A percentile compares a stretch with the other conserved stretches of the same genome.
phyloP scores from a whole-genome alignment of 2,888 invertebrate species.

The Subacronicta megacephala region DNA sequence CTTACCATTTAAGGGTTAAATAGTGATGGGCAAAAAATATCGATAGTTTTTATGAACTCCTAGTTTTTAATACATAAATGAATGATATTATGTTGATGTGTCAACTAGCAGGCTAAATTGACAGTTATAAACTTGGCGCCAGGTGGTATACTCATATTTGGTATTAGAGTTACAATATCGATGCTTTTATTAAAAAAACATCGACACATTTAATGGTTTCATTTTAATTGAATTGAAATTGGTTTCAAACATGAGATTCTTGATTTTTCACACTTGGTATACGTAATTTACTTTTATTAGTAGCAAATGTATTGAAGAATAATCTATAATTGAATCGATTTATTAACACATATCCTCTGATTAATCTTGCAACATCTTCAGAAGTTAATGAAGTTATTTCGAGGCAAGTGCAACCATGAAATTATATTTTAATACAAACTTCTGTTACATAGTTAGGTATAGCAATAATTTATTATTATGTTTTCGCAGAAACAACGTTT shows the following conservation, averaged over 20 bases:
- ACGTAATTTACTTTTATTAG: too few relatives aligned
- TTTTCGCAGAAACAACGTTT: slow-evolving; percentile 8
- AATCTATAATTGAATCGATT: too few relatives aligned
- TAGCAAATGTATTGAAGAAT: too few relatives aligned
- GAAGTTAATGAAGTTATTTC: slow-evolving; percentile 13
- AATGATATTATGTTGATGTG: slow-evolving; percentile 4
- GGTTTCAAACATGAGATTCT: too few relatives aligned
- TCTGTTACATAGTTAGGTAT: slow-evolving; percentile 5
- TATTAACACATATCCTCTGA: too few relatives aligned
- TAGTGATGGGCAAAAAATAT: slow-evolving; percentile 39
- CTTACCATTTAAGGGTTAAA: slow-evolving; percentile 35
- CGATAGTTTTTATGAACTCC: slow-evolving; percentile 19
- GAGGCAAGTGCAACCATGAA: slow-evolving; percentile 18
- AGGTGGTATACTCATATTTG: slow-evolving; percentile 1
- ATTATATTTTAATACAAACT: slow-evolving; percentile 9
- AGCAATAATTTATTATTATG: slow-evolving; percentile 10
- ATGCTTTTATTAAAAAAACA: background rate
- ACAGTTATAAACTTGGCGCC: background rate
- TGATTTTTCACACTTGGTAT: too few relatives aligned
- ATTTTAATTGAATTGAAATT: too few relatives aligned
- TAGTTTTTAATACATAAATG: background rate
- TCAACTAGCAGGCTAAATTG: background rate
- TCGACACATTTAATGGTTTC: background rate
- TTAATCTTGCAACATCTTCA: slow-evolving; percentile 3
- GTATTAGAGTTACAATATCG: background rate